Evolutionary conservation across 2,113 vertebrate genomes (phyloP), one percentile per base, ranked within the genome.

Genomic region (Dicrurus megarhynchus): DNA sequence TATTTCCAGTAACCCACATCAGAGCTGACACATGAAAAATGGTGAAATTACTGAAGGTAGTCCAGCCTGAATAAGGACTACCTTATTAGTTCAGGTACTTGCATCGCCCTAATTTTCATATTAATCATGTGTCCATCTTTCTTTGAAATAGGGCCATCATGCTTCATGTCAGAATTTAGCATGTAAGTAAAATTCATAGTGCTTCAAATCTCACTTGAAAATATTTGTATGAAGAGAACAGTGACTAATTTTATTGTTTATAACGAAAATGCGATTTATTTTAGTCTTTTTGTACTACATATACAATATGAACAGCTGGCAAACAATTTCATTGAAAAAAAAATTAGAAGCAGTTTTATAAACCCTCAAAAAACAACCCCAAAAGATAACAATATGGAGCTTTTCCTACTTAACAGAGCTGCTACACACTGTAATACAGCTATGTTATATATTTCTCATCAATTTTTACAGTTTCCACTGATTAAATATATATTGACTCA

Each of bases 11-110:
- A 98, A 98, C 98, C 97, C 98, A 98, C 98, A 98, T 99, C 98
- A 98, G 96, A 98, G 98, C 96, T 99, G 99, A 99, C 99, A 99
- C 98, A 99, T 99, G 99, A 99, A 98, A 99, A 99, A 99, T 99
- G 98, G 98, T 98, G 98, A 98, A 99, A 99, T 99, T 99, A 99
- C 98, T 98, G 97, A 98, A 97, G 98, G 98, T 98, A 98, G 98
- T 98, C 98, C 98, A 98, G 98, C 97, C 98, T 99, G 99, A 99
- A 99, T 99, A 99, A 99, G 98, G 98, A 98, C 98, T 98, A 99
- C 98, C 99, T 99, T 99, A 99, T 99, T 99, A 99, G 98, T 99
- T 99, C 99, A 99, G 99, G 99, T 99, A 99, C 98, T 99, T 99
- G 99, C 98, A 95, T 99, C 98, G 98, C 98, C 98, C 98, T 99